Conservation (phyloP, 1,140 invertebrate species). For the Diploscapter pachys region DNA sequence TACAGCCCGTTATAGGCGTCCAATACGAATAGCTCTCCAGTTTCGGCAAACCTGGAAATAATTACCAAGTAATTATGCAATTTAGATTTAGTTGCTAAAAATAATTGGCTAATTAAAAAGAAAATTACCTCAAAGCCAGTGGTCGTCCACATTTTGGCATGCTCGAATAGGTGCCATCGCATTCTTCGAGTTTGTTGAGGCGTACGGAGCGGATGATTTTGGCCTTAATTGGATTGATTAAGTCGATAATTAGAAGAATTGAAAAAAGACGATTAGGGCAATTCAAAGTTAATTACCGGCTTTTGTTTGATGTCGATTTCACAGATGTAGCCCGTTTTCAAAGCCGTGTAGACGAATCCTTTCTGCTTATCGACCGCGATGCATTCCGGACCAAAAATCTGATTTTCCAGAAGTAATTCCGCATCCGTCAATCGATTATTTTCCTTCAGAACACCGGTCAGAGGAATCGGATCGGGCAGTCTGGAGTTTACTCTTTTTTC, state of each 20-base stretch:
- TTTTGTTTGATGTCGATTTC: constrained; percentile 15
- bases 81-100: not conserved
- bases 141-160: constrained; percentile 27
- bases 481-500: constrained; percentile 10
- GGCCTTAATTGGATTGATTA: constrained; percentile 1
- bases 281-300: too few relatives aligned
- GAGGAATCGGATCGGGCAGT: constrained; percentile 8
- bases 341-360: constrained; percentile 20
- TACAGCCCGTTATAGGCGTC: constrained; percentile 33
- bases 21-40: constrained; percentile 18
- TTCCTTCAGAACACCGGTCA: constrained; percentile 12
- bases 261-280: too few relatives aligned
- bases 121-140: constrained; percentile 22
- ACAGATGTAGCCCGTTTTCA: constrained; percentile 32
- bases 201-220: constrained; percentile 29
- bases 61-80: not conserved
- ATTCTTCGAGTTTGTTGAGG: constrained; percentile 19
- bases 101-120: not conserved
- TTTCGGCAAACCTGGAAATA: constrained; percentile 19
- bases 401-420: constrained; percentile 26
- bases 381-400: constrained; percentile 30
- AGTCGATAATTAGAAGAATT: not conserved
- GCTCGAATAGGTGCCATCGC: constrained; percentile 28
- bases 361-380: constrained; percentile 15
- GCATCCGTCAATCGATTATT: constrained; percentile 23